Percentiles rank a stretch among this genome's conserved stretches.
Evolutionary conservation across 2,888 invertebrate species (phyloP).

Genomic region (Slavum lentiscoides): DNA sequence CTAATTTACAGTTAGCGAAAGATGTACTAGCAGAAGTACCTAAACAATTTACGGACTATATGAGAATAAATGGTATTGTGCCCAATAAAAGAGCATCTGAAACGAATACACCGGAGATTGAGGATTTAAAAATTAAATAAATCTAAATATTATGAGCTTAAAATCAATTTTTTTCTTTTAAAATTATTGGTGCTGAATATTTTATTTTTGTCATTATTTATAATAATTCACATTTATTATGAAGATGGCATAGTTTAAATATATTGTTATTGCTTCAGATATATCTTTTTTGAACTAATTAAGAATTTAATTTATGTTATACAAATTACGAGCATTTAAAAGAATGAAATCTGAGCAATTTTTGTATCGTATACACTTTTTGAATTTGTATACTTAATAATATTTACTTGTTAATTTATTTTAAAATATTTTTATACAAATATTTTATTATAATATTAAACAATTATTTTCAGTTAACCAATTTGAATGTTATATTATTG

Average conservation of each 20-base stretch:
- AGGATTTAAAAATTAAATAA: slow-evolving; percentile 47
- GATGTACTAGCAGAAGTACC: slow-evolving; percentile 67
- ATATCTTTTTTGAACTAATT: background rate
- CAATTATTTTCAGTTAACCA: background rate
- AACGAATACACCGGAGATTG: slow-evolving; percentile 23
- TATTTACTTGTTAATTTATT: background rate
- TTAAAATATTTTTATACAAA: background rate
- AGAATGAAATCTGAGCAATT: background rate
- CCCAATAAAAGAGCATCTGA: slow-evolving; percentile 58
- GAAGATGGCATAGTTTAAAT: background rate
- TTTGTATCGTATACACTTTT: background rate
- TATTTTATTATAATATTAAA: background rate
- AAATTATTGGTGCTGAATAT: background rate
- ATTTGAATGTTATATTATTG: slow-evolving; percentile 7
- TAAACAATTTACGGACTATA: slow-evolving; percentile 61
- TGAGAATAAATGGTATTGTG: slow-evolving; percentile 62
- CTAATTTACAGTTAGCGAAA: slow-evolving; percentile 62
- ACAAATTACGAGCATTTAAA: background rate
- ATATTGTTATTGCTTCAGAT: background rate
- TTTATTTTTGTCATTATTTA: background rate
- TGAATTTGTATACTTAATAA: background rate
- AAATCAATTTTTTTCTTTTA: background rate
- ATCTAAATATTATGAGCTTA: background rate
- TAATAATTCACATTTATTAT: background rate
- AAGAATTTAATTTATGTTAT: background rate